Percentiles rank a stretch among this genome's conserved stretches.
These are phyloP conservation scores for Darevskia mixta DNA, from an alignment of 2,797 vertebrate species.

Conservation along the genomic window DNA sequence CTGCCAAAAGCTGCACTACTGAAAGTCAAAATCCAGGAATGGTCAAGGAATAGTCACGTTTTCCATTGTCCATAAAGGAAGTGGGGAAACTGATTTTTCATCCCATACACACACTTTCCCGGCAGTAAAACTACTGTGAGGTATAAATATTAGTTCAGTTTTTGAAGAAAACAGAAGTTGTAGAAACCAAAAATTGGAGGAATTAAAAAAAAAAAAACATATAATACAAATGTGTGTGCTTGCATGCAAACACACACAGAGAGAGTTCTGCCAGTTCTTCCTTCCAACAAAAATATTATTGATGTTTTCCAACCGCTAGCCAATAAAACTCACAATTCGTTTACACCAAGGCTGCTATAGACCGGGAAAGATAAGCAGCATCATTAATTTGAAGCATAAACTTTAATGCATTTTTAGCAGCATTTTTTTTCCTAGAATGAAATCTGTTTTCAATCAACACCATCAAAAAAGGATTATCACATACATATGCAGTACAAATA, in stretches of 20 bases:
- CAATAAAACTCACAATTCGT: conserved; percentile 69
- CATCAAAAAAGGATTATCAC: conserved; percentile 8
- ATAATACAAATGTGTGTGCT: conserved; percentile 9
- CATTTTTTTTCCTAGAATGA: conserved; percentile 20
- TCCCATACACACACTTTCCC: conserved; percentile 58
- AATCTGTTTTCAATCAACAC: conserved; percentile 17
- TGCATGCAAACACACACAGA: not conserved
- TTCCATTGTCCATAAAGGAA: conserved; percentile 53
- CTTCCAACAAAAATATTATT: conserved; percentile 66
- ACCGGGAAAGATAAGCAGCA: conserved; percentile 61
- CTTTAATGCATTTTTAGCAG: conserved; percentile 31
- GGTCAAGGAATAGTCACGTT: conserved; percentile 29
- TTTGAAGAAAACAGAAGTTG: conserved; percentile 60
- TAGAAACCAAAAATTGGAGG: not conserved
- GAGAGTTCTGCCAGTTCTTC: conserved; percentile 4
- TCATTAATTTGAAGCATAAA: conserved; percentile 62
- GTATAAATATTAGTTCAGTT: conserved; percentile 63
- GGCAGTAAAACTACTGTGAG: conserved; percentile 50
- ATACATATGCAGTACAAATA: conserved; percentile 1
- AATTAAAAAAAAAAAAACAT: not conserved
- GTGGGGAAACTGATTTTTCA: conserved; percentile 45
- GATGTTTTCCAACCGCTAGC: conserved; percentile 66
- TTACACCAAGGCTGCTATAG: conserved; percentile 60
- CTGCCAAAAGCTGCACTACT: not conserved
- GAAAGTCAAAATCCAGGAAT: conserved; percentile 46